These are phyloP conservation scores for Penaeus japonicus DNA, from an alignment of 1,140 invertebrate species.

Conservation along the genomic window DNA sequence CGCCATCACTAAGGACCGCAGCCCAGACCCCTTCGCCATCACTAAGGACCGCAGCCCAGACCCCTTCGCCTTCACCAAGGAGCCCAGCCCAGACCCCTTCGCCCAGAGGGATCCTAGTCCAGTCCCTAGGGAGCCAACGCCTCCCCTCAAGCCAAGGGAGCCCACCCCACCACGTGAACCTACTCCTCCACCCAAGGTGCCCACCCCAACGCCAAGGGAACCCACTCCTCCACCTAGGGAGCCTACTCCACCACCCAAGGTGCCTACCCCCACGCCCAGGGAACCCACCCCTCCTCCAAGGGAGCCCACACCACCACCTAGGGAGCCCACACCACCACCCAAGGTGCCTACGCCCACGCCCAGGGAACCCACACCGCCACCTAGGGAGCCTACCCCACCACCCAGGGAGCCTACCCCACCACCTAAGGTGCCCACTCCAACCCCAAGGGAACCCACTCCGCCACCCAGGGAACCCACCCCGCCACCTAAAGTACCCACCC, in stretches of 20 bases:
- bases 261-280: background rate
- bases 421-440: conserved; percentile 21
- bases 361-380: conserved; percentile 27
- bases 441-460: conserved; percentile 16
- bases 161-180: background rate
- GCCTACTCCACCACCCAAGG: conserved; percentile 1
- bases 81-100: background rate
- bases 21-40: background rate
- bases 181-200: background rate
- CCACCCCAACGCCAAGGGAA: background rate
- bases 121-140: background rate
- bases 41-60: background rate
- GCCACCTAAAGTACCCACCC: conserved; percentile 3
- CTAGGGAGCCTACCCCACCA: conserved; percentile 1
- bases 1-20: too few species aligned
- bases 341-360: conserved; percentile 36
- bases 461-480: conserved; percentile 26
- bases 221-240: background rate
- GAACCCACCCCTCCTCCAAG: conserved; percentile 27
- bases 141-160: background rate
- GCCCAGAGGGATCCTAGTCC: background rate
- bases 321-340: conserved; percentile 13
- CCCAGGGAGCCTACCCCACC: conserved; percentile 19
- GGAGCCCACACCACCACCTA: conserved; percentile 35
- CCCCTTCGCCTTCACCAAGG: background rate